Percentiles rank a stretch among this genome's conserved stretches.
phyloP scores from a whole-genome alignment of 2,888 invertebrate species.

The Labia minor region DNA sequence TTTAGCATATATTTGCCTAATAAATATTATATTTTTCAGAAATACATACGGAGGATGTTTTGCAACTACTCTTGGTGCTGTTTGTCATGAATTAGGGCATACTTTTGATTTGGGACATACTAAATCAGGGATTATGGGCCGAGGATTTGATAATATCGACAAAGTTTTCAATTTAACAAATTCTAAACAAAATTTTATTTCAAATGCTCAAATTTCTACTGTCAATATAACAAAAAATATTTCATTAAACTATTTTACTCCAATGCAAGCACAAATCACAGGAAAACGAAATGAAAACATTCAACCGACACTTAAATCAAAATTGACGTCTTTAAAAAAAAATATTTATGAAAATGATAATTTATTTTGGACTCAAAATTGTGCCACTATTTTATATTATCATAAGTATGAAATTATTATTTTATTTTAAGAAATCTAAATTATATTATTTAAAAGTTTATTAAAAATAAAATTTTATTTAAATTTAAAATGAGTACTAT shows the following conservation, averaged over 20 bases:
- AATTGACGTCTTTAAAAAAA: too few species aligned
- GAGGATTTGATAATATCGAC: slow-evolving; percentile 75
- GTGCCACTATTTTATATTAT: slow-evolving; percentile 52
- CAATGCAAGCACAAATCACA: slow-evolving; percentile 17
- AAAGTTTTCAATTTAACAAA: slow-evolving; percentile 53
- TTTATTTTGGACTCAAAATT: slow-evolving; percentile 51
- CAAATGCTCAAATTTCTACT: slow-evolving; percentile 51
- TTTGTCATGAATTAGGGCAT: slow-evolving; percentile 88
- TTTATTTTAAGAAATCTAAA: neutral
- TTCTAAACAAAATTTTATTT: slow-evolving; percentile 28
- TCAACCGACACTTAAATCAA: too few species aligned
- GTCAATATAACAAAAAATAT: slow-evolving; percentile 49
- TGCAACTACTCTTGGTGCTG: slow-evolving; percentile 81
- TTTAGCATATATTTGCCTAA: too few species aligned
- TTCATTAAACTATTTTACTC: slow-evolving; percentile 13
- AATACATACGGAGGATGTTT: slow-evolving; percentile 63
- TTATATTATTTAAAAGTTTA: neutral
- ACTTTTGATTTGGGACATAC: slow-evolving; percentile 91
- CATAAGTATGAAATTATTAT: slow-evolving; percentile 47
- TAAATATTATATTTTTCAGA: too few species aligned
- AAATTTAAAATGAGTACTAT: too few species aligned
- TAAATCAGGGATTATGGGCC: slow-evolving; percentile 82
- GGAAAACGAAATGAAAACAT: too few species aligned
- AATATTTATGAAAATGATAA: slow-evolving; percentile 35
- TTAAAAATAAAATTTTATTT: too few species aligned